Conservation (phyloP, 2,797 vertebrate genomes). For the Liasis olivaceus region DNA sequence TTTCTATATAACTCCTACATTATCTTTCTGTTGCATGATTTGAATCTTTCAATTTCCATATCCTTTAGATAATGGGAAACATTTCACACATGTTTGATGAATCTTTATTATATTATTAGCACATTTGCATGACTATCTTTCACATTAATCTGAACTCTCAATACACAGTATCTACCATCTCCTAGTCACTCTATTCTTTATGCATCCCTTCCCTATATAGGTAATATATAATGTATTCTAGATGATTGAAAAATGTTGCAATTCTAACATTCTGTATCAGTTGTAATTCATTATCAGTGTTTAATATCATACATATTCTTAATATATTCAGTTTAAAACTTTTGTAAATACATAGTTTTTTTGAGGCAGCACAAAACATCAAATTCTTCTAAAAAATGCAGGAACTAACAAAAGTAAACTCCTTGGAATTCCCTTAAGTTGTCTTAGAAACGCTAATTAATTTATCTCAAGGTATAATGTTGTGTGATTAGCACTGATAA, state of each 20-base stretch:
- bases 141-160: not conserved
- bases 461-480: slow-evolving; percentile 50
- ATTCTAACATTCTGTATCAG: not conserved
- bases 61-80: not conserved
- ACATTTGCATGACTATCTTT: not conserved
- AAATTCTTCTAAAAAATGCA: slow-evolving; percentile 6
- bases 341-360: slow-evolving; percentile 12
- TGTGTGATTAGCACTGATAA: slow-evolving; percentile 39
- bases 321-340: slow-evolving; percentile 17
- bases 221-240: not conserved
- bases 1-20: not conserved
- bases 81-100: not conserved
- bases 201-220: not conserved
- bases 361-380: not conserved
- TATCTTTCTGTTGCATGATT: not conserved
- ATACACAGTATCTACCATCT: not conserved
- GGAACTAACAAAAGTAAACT: slow-evolving; percentile 20
- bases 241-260: not conserved
- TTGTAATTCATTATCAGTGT: not conserved
- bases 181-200: not conserved
- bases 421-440: slow-evolving; percentile 22
- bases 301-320: slow-evolving; percentile 15
- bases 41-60: not conserved
- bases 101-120: not conserved
- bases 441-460: slow-evolving; percentile 38